Evolutionary conservation across 2,113 vertebrate genomes (phyloP).

Genomic region (Hystrix brachyura): DNA sequence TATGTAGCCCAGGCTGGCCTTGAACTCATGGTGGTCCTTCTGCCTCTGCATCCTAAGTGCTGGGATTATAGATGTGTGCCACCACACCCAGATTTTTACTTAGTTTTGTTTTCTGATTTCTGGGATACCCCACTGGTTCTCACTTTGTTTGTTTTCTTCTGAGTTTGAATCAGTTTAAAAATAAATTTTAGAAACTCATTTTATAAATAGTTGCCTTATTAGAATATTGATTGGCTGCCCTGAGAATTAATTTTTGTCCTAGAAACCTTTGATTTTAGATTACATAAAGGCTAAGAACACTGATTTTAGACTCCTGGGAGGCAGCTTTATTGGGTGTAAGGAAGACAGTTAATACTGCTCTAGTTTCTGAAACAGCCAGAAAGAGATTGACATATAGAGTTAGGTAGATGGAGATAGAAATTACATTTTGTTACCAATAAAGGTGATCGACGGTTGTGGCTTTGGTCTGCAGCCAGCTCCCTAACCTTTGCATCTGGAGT

Average conservation of each 20-base stretch:
- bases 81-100: neutral
- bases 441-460: neutral
- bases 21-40: neutral
- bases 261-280: slow-evolving; percentile 37
- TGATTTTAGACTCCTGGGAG: slow-evolving; percentile 28
- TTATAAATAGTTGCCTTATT: neutral
- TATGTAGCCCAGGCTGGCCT: neutral
- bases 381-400: slow-evolving; percentile 8
- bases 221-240: neutral
- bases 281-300: neutral
- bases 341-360: neutral
- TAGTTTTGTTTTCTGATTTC: slow-evolving; percentile 32
- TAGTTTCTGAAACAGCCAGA: slow-evolving; percentile 32
- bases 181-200: neutral
- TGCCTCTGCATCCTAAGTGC: neutral
- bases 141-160: neutral
- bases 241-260: slow-evolving; percentile 56
- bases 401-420: neutral
- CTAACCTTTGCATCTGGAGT: neutral
- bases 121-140: neutral
- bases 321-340: neutral
- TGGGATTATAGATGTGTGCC: neutral
- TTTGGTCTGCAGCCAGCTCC: neutral
- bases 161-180: slow-evolving; percentile 9
- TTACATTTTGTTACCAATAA: neutral